Base-by-base conservation (phyloP, 2,113 vertebrate genomes). In the Sylvia atricapilla region DNA sequence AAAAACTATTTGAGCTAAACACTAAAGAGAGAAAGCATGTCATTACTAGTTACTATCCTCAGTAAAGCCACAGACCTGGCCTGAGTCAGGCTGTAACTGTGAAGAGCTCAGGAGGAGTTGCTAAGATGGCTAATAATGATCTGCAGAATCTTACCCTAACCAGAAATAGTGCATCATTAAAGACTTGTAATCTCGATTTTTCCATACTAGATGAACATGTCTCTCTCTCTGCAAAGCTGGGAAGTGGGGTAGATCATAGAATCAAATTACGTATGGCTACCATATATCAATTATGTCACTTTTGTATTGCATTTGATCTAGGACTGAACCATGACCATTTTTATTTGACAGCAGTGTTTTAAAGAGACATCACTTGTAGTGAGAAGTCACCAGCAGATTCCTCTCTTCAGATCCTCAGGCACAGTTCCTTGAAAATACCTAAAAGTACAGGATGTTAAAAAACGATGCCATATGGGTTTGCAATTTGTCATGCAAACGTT, bases 381-480 rank as follows among this genome's bases (percentile, higher is more conserved):
- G 53, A 76, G 58, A 83, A 91, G 84, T 59, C 58, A 85, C 59
- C 20, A 25, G 46, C 3, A 6, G 66, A 47, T 85, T 84, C 62
- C 47, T 35, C 62, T 44, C 56, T 79, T 88, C 37, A 82, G 63
- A 47, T 94, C 33, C 60, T 67, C 77, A 87, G 53, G 47, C 56
- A 76, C 37, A 87, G 74, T 35, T 95, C 87, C 37, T 68, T 69
- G 78, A 91, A 91, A 73, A 76, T 79, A 90, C 89, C 84, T 92
- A 43, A 25, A 91, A 95, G 58, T 77, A 85, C 59, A 58, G 62
- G 90, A 83, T 58, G 49, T 44, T 64, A 72, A 66, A 88, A 60
- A 46, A 64, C 15, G 1, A 53, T 23, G 53, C 91, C 62, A 66
- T 74, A 66, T 46, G 66, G 84, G 88, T 69, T 60, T 7, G 8